A percentile compares a stretch with the other conserved stretches of the same genome.
These are phyloP conservation scores for Hydrotaea cyrtoneurina DNA, from an alignment of 2,888 invertebrate genomes.

Conservation along the genomic window DNA sequence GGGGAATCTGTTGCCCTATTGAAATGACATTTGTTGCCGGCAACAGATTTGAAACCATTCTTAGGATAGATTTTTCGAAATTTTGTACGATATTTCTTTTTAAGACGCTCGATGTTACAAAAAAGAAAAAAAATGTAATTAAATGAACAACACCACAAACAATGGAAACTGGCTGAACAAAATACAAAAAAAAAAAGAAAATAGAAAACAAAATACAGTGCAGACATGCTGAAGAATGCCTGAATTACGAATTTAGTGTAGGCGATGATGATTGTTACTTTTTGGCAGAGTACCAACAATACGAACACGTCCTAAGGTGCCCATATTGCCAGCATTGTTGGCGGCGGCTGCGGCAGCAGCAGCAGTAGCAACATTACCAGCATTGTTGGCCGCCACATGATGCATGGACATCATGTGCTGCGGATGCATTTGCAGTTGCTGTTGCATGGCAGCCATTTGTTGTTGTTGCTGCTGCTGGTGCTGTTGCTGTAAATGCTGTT, in stretches of 20 bases:
- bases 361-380: slow-evolving; percentile 70
- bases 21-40: no score
- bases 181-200: not conserved
- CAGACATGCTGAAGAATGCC: not conserved
- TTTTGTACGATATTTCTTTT: no score
- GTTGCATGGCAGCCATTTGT: slow-evolving; percentile 62
- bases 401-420: slow-evolving; percentile 63
- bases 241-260: slow-evolving; percentile 73
- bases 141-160: not conserved
- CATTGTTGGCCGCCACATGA: slow-evolving; percentile 70
- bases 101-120: no score
- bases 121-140: not conserved
- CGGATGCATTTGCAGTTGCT: slow-evolving; percentile 67
- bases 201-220: not conserved
- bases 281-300: slow-evolving; percentile 93
- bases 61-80: no score
- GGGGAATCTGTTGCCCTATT: no score
- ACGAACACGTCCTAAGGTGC: slow-evolving; percentile 84
- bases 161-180: no score
- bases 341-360: slow-evolving; percentile 73
- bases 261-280: slow-evolving; percentile 80
- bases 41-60: no score
- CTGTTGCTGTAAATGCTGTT: slow-evolving; percentile 68
- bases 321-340: slow-evolving; percentile 69
- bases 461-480: slow-evolving; percentile 69